These are phyloP conservation scores for Clusia tigrina DNA, from an alignment of 2,888 invertebrate genomes.

Conservation along the genomic window DNA sequence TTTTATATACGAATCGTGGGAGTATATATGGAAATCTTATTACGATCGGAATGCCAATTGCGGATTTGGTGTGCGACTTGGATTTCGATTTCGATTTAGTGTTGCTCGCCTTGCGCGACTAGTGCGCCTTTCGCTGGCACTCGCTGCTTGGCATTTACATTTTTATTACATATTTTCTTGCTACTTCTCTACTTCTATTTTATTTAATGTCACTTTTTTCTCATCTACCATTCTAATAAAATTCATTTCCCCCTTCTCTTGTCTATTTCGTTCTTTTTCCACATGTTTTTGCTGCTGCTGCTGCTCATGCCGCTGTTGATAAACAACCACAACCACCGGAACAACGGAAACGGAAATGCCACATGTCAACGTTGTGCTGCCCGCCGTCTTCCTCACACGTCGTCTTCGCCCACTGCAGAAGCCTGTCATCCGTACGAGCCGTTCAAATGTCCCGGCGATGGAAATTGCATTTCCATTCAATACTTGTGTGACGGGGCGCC, in stretches of 20 bases:
- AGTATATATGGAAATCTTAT: not conserved
- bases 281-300: too few species aligned
- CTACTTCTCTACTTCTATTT: not conserved
- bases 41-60: not conserved
- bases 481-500: slow-evolving; percentile 94
- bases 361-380: not conserved
- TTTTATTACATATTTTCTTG: not conserved
- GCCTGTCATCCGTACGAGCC: slow-evolving; percentile 95
- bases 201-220: not conserved
- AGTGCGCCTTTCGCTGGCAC: too few species aligned
- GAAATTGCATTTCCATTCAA: slow-evolving; percentile 94
- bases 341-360: slow-evolving; percentile 5
- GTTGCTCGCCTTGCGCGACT: not conserved
- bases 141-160: not conserved
- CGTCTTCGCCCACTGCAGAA: slow-evolving; percentile 68
- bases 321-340: not conserved
- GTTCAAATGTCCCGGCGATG: slow-evolving; percentile 94
- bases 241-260: slow-evolving; percentile 2
- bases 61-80: too few species aligned
- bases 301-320: not conserved
- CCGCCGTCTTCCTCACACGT: too few species aligned
- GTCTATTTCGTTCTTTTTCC: not conserved
- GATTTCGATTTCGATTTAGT: not conserved
- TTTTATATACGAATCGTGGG: not conserved
- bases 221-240: not conserved